Evolutionary conservation across 2,113 vertebrate genomes (phyloP), one percentile per base, ranked within the genome.

Genomic region (Talpa occidentalis): DNA sequence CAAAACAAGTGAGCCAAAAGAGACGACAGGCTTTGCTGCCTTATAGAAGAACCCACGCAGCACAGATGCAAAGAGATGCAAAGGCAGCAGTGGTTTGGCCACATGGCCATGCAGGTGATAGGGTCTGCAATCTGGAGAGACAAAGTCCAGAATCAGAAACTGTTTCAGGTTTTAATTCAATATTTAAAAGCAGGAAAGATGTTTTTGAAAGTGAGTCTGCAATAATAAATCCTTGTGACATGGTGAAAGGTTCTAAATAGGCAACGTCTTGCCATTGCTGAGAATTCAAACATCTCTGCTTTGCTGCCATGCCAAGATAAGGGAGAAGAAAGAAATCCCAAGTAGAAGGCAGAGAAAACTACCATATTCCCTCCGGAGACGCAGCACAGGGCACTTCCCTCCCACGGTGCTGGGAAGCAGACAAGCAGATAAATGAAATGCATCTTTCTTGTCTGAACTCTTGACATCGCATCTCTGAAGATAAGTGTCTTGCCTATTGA

Each of bases 381-480:
- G 15, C 11, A n/a, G 49, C 32, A 11, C 32, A 28, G 64, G 74
- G 40, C 0, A 11, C 8, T 24, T 10, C 2, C 1, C 8, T 21
- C 52, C 78, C n/a, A 14, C 35, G 37, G 22, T 32, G 73, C 35
- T 74, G 54, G 70, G 73, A 22, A 28, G 47, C 19, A 76, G 54
- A 56, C 44, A 66, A 49, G 67, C n/a, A 54, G 77, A 93, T 92
- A 52, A 95, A 85, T n/a, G n/a, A 93, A 94, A 94, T 30, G 28
- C 78, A 69, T 83, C 67, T 88, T 94, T 81, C 54, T 70, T 81
- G 49, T 54, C 66, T 88, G 81, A 95, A 93, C 42, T 26, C 79
- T 72, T 85, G 66, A 89, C 78, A 90, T 17, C 66, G 52, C 37
- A 32, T 54, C 89, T 96, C 73, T 89, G 74, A 88, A 91, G 94